Conservation (phyloP, 2,113 vertebrate species). For the Xenus cinereus region DNA sequence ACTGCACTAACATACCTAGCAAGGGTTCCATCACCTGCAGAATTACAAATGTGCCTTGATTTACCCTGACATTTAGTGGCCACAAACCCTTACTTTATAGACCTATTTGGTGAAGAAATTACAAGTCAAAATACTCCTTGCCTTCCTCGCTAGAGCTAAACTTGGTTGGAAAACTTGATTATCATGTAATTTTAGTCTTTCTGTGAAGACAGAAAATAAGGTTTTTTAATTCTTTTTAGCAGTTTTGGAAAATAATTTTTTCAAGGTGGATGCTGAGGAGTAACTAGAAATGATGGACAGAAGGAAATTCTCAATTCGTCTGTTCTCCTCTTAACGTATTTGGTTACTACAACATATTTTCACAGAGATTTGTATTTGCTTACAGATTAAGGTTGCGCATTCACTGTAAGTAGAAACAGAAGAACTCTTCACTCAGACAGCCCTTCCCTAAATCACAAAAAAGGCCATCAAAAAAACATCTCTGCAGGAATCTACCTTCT, state of each 20-base stretch:
- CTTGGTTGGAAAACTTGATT: background rate
- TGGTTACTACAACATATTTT: background rate
- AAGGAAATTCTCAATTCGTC: background rate
- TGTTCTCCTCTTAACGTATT: background rate
- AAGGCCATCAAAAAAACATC: background rate
- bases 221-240: background rate
- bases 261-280: background rate
- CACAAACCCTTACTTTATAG: background rate
- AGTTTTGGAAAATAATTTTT: background rate
- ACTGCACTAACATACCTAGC: background rate
- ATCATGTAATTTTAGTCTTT: background rate
- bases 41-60: background rate
- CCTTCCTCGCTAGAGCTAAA: background rate
- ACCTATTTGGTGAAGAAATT: background rate
- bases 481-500: background rate
- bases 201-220: background rate
- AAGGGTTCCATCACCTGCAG: background rate
- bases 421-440: background rate
- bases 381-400: background rate
- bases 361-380: background rate
- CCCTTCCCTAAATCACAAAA: background rate
- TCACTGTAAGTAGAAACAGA: background rate
- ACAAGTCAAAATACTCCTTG: background rate
- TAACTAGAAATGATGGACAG: background rate
- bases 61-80: background rate